Evolutionary conservation across 2,888 invertebrate genomes (phyloP), one percentile per base, ranked within the genome.

Genomic region (Steinernema scapterisci): DNA sequence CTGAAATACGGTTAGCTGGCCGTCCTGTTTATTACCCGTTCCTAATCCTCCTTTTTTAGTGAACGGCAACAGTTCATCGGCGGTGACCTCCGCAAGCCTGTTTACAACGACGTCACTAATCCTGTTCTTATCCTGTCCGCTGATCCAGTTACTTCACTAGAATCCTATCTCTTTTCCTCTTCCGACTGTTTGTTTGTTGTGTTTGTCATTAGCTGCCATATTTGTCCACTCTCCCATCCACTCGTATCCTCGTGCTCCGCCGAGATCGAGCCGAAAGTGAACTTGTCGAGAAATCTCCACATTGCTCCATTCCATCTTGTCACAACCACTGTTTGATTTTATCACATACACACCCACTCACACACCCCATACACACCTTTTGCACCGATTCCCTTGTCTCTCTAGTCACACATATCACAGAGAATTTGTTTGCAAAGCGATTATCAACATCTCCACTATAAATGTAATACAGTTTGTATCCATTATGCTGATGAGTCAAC

Each of bases 1-100:
- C 76, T 80, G 7, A 79, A 82, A 75, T 86, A 86, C 74, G 73
- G 86, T 86, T 70, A n/a, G n/a, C n/a, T 79, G 83, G 74, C 51
- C 16, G 63, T 16, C 13, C 54, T 21, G 13, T 72, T 72, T 51
- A 6, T 11, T 2, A 23, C 13, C 54, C 54, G 23, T n/a, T n/a
- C n/a, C n/a, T 48, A 19, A 16, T 25, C 11, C 6, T 54, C 54
- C 21, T 19, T 54, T 54, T 25, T 54, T 21, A 19, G 54, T 21
- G 23, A 48, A 48, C 48, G 48, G n/a, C 48, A 48, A 48, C 48
- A 48, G n/a, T 16, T 16, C 23, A 54, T 6, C 54, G 54, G 21
- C 54, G 54, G 54, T 25, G 23, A 13, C 54, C 21, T 54, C 13
- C 23, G 9, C 5, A 38, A 19, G 54, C 31, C 13, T 63, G 63